A percentile compares a stretch with the other conserved stretches of the same genome.
Evolutionary conservation across 2,113 vertebrate species (phyloP).

Genomic region (Hassar affinis): DNA sequence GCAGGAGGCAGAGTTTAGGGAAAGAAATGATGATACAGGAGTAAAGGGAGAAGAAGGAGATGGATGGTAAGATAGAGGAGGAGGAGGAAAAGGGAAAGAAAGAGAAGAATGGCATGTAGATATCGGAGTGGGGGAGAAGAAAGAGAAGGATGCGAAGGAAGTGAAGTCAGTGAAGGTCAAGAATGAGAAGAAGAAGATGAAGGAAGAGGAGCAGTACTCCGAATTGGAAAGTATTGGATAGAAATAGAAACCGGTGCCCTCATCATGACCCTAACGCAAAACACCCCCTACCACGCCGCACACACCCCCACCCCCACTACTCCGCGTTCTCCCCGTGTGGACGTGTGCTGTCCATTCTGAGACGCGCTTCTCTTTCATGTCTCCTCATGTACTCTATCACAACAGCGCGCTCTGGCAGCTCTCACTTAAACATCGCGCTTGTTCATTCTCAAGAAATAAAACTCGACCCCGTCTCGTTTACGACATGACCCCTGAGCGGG

Average conservation of each 20-base stretch:
- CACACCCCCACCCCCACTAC: background rate
- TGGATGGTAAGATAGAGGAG: no score
- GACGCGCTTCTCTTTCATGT: conserved; percentile 14
- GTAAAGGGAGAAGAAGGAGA: background rate
- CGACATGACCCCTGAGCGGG: conserved; percentile 21
- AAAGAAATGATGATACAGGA: background rate
- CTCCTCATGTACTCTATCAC: conserved; percentile 7
- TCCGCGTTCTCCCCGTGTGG: background rate
- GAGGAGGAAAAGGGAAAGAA: background rate
- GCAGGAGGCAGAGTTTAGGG: background rate
- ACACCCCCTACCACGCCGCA: background rate
- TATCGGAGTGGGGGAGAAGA: no score
- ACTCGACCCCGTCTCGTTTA: conserved; percentile 5
- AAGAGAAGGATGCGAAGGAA: background rate
- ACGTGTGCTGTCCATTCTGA: background rate
- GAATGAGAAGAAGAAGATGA: background rate
- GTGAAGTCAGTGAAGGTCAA: background rate
- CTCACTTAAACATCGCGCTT: background rate
- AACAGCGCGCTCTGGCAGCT: conserved; percentile 7
- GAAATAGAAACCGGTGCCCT: background rate
- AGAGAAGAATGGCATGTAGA: no score
- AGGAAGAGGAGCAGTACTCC: no score
- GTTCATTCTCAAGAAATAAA: conserved; percentile 11
- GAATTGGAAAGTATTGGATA: background rate
- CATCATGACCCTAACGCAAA: background rate